phyloP scores from a whole-genome alignment of 2,888 invertebrate genomes.

The Ferrisia virgata region DNA sequence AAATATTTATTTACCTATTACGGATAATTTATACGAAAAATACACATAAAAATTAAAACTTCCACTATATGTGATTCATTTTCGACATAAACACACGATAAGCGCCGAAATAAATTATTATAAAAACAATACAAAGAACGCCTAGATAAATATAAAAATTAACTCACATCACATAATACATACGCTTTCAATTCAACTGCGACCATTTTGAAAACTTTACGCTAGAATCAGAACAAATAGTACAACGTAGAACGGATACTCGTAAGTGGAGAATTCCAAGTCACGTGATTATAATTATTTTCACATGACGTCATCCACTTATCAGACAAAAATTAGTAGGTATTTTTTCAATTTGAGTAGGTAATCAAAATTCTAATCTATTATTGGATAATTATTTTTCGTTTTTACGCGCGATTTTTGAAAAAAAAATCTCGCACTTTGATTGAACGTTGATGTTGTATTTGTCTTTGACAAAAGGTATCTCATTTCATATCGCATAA shows the following conservation, averaged over 20 bases:
- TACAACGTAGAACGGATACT: conserved; percentile 1
- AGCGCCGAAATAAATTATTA: neutral
- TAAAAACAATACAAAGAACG: neutral
- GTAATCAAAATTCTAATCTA: neutral
- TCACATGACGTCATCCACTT: neutral
- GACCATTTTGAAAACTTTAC: conserved; percentile 43
- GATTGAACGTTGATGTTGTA: too few relatives aligned
- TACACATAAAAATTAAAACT: neutral
- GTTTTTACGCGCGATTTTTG: neutral
- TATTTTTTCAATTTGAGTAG: neutral
- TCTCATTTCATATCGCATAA: too few relatives aligned
- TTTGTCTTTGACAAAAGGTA: too few relatives aligned
- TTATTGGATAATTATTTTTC: neutral
- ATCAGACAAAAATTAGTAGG: neutral
- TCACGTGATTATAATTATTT: neutral
- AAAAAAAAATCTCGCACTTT: neutral
- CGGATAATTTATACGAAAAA: conserved; percentile 3
- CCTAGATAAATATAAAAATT: conserved; percentile 6
- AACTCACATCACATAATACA: conserved; percentile 36
- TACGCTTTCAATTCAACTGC: conserved; percentile 43
- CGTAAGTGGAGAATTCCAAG: neutral
- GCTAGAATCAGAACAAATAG: conserved; percentile 19
- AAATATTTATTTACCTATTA: conserved; percentile 33
- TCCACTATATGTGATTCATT: neutral
- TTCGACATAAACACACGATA: neutral